phyloP scores from a whole-genome alignment of 2,888 invertebrate species.

The Entomobrya proxima region DNA sequence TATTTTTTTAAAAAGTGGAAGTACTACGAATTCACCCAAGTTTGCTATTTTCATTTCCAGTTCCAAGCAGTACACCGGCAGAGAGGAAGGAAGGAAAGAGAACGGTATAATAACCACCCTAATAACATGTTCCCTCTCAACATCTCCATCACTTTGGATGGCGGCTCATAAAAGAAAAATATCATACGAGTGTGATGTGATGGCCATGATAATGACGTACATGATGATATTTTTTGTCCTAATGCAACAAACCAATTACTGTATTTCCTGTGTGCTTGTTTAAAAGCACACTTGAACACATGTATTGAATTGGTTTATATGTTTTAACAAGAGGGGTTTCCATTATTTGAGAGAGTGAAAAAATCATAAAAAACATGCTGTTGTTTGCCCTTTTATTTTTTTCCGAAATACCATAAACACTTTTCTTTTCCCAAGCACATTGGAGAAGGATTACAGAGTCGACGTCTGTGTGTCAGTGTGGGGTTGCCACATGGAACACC shows the following conservation, averaged over 20 bases:
- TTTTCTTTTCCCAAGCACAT: neutral
- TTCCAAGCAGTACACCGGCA: neutral
- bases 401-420: neutral
- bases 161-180: neutral
- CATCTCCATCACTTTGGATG: neutral
- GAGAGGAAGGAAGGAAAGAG: neutral
- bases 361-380: neutral
- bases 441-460: neutral
- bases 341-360: neutral
- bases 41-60: neutral
- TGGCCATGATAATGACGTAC: neutral
- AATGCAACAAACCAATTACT: neutral
- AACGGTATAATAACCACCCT: neutral
- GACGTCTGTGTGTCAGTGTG: neutral
- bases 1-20: neutral
- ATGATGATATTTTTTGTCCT: neutral
- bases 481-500: neutral
- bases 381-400: neutral
- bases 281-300: no score
- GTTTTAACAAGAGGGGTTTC: neutral
- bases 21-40: neutral
- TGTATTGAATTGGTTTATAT: no score
- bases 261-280: neutral
- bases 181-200: no score
- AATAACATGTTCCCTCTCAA: neutral